These are phyloP conservation scores for Gonioctena quinquepunctata DNA, from an alignment of 1,140 invertebrate species.

Conservation along the genomic window DNA sequence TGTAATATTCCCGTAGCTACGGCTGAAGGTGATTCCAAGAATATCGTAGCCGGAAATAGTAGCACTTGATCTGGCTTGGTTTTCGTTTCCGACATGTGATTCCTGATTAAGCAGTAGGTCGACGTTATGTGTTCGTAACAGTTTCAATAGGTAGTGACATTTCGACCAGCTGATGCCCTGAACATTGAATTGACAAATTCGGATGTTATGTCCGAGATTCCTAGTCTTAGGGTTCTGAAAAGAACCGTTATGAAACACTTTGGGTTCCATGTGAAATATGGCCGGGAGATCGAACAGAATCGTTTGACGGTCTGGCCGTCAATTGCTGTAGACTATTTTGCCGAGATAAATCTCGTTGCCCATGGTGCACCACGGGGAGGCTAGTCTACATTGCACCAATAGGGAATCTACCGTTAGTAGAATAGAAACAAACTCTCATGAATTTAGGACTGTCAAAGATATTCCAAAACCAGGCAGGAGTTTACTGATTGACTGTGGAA, in stretches of 20 bases:
- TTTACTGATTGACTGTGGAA: too few relatives aligned
- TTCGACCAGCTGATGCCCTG: slow-evolving; percentile 26
- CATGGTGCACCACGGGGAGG: too few relatives aligned
- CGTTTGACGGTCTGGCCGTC: not conserved
- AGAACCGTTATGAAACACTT: not conserved
- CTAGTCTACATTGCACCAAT: too few relatives aligned
- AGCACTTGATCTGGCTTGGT: not conserved
- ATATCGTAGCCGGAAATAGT: not conserved
- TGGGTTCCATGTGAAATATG: not conserved
- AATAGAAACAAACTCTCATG: too few relatives aligned
- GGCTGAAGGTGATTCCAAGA: not conserved
- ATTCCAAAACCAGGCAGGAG: too few relatives aligned
- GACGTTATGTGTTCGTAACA: slow-evolving; percentile 14
- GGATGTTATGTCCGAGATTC: slow-evolving; percentile 2
- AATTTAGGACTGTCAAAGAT: too few relatives aligned
- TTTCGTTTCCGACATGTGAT: slow-evolving; percentile 9
- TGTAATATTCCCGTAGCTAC: not conserved
- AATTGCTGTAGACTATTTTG: too few relatives aligned
- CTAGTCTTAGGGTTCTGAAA: not conserved
- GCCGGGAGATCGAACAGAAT: not conserved
- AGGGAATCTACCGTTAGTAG: too few relatives aligned
- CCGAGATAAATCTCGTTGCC: too few relatives aligned
- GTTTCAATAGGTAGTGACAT: slow-evolving; percentile 15
- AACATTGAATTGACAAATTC: slow-evolving; percentile 20
- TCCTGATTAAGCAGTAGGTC: slow-evolving; percentile 23